Evolutionary conservation across 2,113 vertebrate genomes (phyloP), one percentile per base, ranked within the genome.

Genomic region (Nesospiza acunhae): DNA sequence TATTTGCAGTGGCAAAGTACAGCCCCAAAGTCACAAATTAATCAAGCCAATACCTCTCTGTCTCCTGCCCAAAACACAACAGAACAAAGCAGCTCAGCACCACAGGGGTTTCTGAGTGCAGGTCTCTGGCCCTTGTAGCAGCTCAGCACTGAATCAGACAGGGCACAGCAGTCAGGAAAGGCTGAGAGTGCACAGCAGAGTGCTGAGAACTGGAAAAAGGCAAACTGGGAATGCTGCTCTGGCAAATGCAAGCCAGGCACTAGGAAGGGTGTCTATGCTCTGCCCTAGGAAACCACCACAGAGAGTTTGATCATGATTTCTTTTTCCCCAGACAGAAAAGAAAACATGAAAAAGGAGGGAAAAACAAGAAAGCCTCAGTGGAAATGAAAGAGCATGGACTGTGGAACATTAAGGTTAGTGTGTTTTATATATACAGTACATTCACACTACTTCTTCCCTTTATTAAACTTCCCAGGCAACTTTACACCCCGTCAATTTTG

Each of bases 401-500:
- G 37, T 41, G 5, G 69, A 66, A 50, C 41, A 55, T 84, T 87
- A 72, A 84, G 20, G 88, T 84, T 84, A 72, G 31, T 62, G 35
- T 70, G 14, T 37, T 94, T 94, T 90, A 63, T 60, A 24, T 69
- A 90, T 78, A 84, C 78, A 33, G 53, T 20, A 55, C 23, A 89
- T 60, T 87, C 56, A 28, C 53, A 56, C 84, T 90, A 52, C 56
- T 94, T 86, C 47, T 89, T 78, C 82, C 79, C 60, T 86, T 88
- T 72, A 90, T 75, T 87, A 81, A 62, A 91, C 82, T 76, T 78
- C 80, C 62, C 44, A 69, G 49, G 58, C 76, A 93, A 86, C 88
- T 96, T 95, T n/a, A 94, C 92, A 91, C 83, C 79, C 80, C 52
- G 92, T 81, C 83, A 87, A 33, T 69, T 94, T 87, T 90, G 82